Evolutionary conservation across 92 coral and sea anemone species (phyloP).

Genomic region (Phenganax stokvisi): DNA sequence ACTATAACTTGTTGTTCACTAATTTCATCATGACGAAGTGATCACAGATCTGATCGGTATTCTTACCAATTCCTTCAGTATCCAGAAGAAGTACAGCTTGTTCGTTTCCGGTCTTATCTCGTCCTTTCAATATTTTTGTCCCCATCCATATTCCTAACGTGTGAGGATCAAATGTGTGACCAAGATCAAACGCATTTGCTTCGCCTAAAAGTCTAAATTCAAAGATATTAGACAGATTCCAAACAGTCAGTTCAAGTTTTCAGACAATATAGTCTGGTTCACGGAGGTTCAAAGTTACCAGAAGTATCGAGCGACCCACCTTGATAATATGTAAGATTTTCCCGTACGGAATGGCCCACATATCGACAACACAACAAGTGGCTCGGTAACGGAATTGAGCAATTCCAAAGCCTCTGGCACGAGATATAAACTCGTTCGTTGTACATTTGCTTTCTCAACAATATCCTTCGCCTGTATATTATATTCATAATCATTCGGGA

Average conservation of each 20-base stretch:
- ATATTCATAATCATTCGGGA: slow-evolving; percentile 34
- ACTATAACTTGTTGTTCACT: not conserved
- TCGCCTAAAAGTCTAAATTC: slow-evolving; percentile 13
- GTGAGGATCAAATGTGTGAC: slow-evolving; percentile 34
- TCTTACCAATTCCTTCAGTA: slow-evolving; percentile 38
- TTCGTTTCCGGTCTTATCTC: slow-evolving; percentile 32
- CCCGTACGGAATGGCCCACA: slow-evolving; percentile 40
- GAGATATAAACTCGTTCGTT: slow-evolving; percentile 27
- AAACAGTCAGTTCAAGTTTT: not conserved
- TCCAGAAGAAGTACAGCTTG: slow-evolving; percentile 22
- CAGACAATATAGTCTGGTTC: not conserved
- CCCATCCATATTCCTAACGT: slow-evolving; percentile 42
- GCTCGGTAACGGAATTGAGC: slow-evolving; percentile 12
- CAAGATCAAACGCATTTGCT: slow-evolving; percentile 34
- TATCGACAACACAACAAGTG: slow-evolving; percentile 33
- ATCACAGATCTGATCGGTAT: too few species aligned
- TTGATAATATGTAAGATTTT: slow-evolving; percentile 32
- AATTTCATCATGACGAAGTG: too few species aligned
- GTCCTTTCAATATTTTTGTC: slow-evolving; percentile 17
- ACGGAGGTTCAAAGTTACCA: not conserved
- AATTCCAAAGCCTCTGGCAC: slow-evolving; percentile 35
- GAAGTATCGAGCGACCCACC: not conserved
- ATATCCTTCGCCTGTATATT: slow-evolving; percentile 14
- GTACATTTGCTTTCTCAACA: slow-evolving; percentile 1
- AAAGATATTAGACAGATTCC: not conserved